These are phyloP conservation scores for Mylabris sibirica DNA, from an alignment of 2,888 invertebrate genomes.

Conservation along the genomic window DNA sequence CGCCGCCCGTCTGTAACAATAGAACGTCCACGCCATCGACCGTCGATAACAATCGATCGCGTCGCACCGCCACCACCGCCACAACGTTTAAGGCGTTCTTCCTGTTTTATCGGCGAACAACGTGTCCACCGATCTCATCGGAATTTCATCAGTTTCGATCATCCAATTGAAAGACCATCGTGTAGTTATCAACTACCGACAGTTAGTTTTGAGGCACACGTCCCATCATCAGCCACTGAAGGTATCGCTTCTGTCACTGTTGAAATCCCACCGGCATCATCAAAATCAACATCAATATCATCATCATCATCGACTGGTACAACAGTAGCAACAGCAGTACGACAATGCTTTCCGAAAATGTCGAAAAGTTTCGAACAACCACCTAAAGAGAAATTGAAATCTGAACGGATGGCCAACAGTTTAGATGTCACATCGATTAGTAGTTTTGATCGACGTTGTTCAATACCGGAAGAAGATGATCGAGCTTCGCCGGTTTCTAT, in stretches of 20 bases:
- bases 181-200: conserved; percentile 49
- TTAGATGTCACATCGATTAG: conserved; percentile 51
- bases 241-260: not conserved
- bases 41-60: conserved; percentile 48
- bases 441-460: conserved; percentile 43
- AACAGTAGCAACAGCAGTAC: conserved; percentile 20
- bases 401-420: conserved; percentile 56
- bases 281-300: conserved; percentile 32
- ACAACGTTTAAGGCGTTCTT: conserved; percentile 50
- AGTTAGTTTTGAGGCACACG: conserved; percentile 51
- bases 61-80: conserved; percentile 37
- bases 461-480: conserved; percentile 45
- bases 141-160: conserved; percentile 59
- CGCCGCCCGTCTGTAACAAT: conserved; percentile 55
- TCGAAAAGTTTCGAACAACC: conserved; percentile 58
- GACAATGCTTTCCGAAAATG: conserved; percentile 46
- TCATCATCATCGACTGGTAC: conserved; percentile 27
- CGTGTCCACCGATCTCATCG: conserved; percentile 46
- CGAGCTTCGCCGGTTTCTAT: conserved; percentile 49
- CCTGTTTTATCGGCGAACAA: conserved; percentile 56
- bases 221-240: conserved; percentile 5
- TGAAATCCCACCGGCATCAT: conserved; percentile 31
- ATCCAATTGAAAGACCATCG: conserved; percentile 49
- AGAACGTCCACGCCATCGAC: conserved; percentile 52
- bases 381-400: conserved; percentile 44